Evolutionary conservation across 2,113 vertebrate genomes (phyloP).

Genomic region (Eleginops maclovinus): DNA sequence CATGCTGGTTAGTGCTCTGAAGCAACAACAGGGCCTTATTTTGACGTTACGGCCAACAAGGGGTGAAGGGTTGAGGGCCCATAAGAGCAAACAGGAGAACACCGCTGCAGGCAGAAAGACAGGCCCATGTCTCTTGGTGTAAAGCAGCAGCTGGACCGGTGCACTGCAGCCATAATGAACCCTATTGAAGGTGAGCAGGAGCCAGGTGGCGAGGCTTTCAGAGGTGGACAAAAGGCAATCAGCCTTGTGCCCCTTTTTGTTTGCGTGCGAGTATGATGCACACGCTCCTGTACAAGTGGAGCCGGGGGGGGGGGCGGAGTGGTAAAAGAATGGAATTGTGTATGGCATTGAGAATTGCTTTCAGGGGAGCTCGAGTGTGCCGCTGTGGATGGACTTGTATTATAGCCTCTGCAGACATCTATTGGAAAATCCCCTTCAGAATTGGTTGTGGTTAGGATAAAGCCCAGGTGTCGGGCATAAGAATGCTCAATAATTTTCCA

Average conservation of each 20-base stretch:
- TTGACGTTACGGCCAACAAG: constrained; percentile 39
- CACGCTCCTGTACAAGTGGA: constrained; percentile 36
- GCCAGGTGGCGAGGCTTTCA: constrained; percentile 75
- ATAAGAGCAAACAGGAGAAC: constrained; percentile 7
- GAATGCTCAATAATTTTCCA: constrained; percentile 63
- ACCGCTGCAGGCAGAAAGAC: constrained; percentile 27
- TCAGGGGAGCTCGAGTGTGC: constrained; percentile 62
- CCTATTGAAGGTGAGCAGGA: constrained; percentile 74
- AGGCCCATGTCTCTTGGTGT: constrained; percentile 59
- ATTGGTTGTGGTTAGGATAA: constrained; percentile 69
- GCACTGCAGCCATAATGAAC: constrained; percentile 65
- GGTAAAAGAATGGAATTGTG: constrained; percentile 62
- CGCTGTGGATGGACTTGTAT: constrained; percentile 60
- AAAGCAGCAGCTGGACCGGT: constrained; percentile 69
- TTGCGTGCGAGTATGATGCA: constrained; percentile 40
- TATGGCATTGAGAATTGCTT: constrained; percentile 67
- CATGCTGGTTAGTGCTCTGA: constrained; percentile 14
- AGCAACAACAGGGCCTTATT: constrained; percentile 26
- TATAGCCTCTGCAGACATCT: constrained; percentile 63
- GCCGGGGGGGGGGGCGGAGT: constrained; percentile 38
- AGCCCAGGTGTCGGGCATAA: constrained; percentile 62
- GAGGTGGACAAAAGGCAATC: constrained; percentile 75
- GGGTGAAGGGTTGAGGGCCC: constrained; percentile 44
- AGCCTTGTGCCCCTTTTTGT: constrained; percentile 44
- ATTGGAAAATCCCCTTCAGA: constrained; percentile 70